Conservation (phyloP, 2,113 vertebrate genomes). For the Rhabdornis inornatus region DNA sequence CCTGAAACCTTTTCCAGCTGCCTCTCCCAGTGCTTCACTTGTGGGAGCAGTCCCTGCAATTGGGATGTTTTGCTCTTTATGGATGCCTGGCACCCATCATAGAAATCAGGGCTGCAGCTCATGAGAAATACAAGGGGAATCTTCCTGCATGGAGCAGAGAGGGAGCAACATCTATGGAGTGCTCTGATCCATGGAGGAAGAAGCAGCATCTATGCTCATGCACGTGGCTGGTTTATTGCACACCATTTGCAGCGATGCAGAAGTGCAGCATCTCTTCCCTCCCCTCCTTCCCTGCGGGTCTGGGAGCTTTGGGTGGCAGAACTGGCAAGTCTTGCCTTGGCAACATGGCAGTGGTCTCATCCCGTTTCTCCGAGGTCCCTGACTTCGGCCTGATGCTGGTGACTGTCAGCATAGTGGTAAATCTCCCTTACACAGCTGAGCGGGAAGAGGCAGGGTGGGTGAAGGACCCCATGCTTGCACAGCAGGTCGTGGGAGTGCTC, state of each 20-base stretch:
- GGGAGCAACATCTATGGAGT: neutral
- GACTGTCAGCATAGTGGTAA: neutral
- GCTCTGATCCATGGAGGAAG: neutral
- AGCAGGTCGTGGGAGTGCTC: neutral
- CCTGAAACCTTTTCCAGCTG: neutral
- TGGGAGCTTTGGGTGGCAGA: neutral
- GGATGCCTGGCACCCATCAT: neutral
- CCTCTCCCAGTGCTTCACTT: neutral
- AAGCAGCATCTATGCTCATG: neutral
- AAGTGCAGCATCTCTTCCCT: neutral
- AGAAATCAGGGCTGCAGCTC: neutral
- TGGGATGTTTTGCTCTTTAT: neutral
- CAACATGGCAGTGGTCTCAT: neutral
- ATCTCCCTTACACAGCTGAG: neutral
- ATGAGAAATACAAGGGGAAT: neutral
- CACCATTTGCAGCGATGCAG: neutral
- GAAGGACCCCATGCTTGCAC: accelerated
- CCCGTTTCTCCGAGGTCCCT: neutral
- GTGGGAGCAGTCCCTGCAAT: neutral
- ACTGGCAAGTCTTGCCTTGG: neutral
- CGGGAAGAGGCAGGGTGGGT: accelerated
- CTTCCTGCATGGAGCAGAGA: neutral
- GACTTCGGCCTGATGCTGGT: neutral
- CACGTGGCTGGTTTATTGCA: neutral
- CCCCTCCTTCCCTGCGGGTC: neutral